Evolutionary conservation across 2,113 vertebrate species (phyloP).

Genomic region (Xenus cinereus): DNA sequence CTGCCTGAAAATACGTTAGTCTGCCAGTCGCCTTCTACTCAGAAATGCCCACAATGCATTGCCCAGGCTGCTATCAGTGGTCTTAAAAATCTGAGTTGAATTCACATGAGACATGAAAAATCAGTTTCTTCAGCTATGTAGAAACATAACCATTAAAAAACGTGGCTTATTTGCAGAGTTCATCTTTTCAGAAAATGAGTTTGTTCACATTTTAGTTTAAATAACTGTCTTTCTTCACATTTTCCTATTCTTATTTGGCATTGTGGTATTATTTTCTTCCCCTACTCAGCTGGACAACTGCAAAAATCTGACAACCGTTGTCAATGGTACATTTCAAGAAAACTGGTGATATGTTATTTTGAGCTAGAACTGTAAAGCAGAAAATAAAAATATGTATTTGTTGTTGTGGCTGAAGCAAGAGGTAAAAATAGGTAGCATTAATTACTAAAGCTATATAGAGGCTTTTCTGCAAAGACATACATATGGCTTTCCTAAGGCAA

Average conservation of each 20-base stretch:
- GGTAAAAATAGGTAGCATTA: conserved; percentile 28
- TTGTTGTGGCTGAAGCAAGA: neutral
- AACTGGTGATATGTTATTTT: neutral
- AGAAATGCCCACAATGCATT: neutral
- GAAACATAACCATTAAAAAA: neutral
- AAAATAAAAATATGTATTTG: neutral
- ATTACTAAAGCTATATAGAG: neutral
- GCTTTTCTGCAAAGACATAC: neutral
- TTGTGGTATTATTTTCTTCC: neutral
- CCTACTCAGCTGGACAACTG: neutral
- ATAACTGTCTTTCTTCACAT: neutral
- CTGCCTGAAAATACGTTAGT: neutral
- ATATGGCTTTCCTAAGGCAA: neutral
- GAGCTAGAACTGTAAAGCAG: neutral
- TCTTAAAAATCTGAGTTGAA: neutral
- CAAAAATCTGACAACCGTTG: neutral
- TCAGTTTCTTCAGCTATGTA: neutral
- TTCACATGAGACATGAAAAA: neutral
- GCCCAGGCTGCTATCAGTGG: neutral
- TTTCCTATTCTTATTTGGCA: neutral
- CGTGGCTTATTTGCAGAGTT: neutral
- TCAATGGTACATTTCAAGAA: neutral
- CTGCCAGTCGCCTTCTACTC: neutral
- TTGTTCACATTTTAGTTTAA: neutral
- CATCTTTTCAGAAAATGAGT: neutral